Evolutionary conservation across 2,797 vertebrate genomes (phyloP), one percentile per base, ranked within the genome.

Genomic region (Aeoliscus strigatus): DNA sequence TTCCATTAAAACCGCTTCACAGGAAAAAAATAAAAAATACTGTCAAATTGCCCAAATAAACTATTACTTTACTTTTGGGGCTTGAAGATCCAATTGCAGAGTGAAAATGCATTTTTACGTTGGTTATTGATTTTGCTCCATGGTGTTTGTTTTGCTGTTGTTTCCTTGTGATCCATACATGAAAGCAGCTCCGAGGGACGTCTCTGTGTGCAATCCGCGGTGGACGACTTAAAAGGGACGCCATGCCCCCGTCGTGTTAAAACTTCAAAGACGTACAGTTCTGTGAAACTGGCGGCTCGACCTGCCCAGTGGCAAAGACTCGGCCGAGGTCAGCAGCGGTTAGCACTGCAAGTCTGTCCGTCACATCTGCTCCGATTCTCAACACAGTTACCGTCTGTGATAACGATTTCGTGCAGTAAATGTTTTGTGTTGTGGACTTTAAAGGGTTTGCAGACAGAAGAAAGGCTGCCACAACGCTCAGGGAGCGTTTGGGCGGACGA

Each of bases 291-390:
- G 57, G 42, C 35, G 21, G 54, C 56, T 30, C 37, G 16, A 67
- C 77, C 56, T 63, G 52, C 57, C 66, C 73, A 27, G 6, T 81
- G 78, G 84, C 83, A 90, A 88, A 83, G 81, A 73, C 66, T 34
- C 38, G 12, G 14, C 44, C 61, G 39, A 53, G 70, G 81, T 81
- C 51, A 75, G 32, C 7, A 13, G 5, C 2, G n/a, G n/a, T n/a
- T n/a, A n/a, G n/a, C n/a, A n/a, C n/a, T n/a, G n/a, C n/a, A n/a
- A n/a, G n/a, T n/a, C n/a, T n/a, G n/a, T n/a, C n/a, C n/a, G n/a
- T 44, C 14, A 32, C 33, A 53, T 66, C 39, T 40, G 16, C 35
- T 50, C 13, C 60, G 57, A 60, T 75, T n/a, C n/a, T n/a, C n/a
- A n/a, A 48, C 4, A 56, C 37, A 61, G 66, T 29, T 60, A 66